Percentiles rank a stretch among this genome's conserved stretches.
phyloP scores from a whole-genome alignment of 2,888 invertebrate genomes.

The Augiades crinisus region DNA sequence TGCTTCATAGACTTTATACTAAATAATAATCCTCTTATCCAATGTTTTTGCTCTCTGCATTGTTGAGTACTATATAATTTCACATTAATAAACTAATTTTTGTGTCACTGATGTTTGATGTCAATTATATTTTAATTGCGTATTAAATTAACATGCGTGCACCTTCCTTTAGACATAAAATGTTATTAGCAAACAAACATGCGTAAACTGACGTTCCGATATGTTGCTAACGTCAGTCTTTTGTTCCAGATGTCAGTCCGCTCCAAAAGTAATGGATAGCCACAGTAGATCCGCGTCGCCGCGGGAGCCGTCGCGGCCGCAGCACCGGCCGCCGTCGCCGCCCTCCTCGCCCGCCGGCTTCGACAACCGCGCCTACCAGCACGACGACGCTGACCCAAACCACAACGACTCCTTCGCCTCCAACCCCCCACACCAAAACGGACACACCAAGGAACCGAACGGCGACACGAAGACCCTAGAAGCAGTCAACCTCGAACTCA shows the following conservation, averaged over 20 bases:
- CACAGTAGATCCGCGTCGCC: constrained; percentile 77
- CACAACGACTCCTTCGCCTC: constrained; percentile 78
- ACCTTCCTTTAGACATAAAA: no score
- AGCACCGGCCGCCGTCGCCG: constrained; percentile 69
- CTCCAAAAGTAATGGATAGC: constrained; percentile 74
- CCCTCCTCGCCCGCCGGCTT: constrained; percentile 59
- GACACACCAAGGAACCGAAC: constrained; percentile 65
- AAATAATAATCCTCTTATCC: no score
- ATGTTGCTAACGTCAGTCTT: no score
- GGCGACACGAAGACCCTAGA: constrained; percentile 79
- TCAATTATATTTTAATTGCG: no score
- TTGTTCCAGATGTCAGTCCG: constrained; percentile 74
- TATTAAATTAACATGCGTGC: no score
- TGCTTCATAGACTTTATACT: no score
- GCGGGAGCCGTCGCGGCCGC: constrained; percentile 75
- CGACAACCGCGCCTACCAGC: constrained; percentile 73
- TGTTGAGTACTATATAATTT: no score
- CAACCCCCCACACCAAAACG: constrained; percentile 59
- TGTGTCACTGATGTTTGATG: no score
- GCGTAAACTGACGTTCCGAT: no score
- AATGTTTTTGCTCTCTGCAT: no score
- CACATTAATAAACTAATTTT: no score
- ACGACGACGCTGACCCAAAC: constrained; percentile 67
- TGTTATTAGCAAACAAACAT: no score
- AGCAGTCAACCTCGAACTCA: constrained; percentile 90